Evolutionary conservation across 2,888 invertebrate species (phyloP), one percentile per base, ranked within the genome.

Genomic region (Brachyptera risi): DNA sequence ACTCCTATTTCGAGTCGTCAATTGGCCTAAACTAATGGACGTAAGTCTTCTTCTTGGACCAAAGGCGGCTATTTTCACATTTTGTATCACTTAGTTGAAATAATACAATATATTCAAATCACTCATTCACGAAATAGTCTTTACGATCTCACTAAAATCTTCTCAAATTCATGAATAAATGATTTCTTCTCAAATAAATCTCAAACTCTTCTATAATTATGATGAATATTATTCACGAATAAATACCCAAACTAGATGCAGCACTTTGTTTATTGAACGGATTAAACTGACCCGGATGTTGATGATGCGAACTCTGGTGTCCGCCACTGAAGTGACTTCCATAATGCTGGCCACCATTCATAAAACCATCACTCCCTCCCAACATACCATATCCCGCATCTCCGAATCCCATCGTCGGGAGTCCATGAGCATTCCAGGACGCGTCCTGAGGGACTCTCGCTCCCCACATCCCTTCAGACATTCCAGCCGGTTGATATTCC

Each of bases 391-490:
- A 17, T 13, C 37, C 54, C 19, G 31, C 3, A 17, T 17, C 54
- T 26, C n/a, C n/a, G n/a, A n/a, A n/a, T n/a, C 17, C 15, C 31
- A 51, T 51, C 50, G 27, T 5, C n/a, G 21, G 13, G 11, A 54
- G 35, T 2, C 54, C 54, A 38, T 54, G 54, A 17, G 4, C 4
- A 21, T 19, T 44, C 54, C 54, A 54, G 9, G 50, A 3, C 21
- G 27, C 5, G 31, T 47, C 47, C 13, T 47, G 47, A 2, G 47
- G 47, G 7, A 51, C 3, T 4, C 51, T 15, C 23, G 54, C 13
- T 35, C 54, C 54, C 54, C 54, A 54, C 54, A 37, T 27, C 13
- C 50, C 50, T 15, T 27, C 50, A n/a, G n/a, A n/a, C n/a, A n/a
- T n/a, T n/a, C n/a, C 44, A 19, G 24, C 13, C 3, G 44, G 3